These are phyloP conservation scores for Plemyria rubiginata DNA, from an alignment of 2,888 invertebrate genomes.

Conservation along the genomic window DNA sequence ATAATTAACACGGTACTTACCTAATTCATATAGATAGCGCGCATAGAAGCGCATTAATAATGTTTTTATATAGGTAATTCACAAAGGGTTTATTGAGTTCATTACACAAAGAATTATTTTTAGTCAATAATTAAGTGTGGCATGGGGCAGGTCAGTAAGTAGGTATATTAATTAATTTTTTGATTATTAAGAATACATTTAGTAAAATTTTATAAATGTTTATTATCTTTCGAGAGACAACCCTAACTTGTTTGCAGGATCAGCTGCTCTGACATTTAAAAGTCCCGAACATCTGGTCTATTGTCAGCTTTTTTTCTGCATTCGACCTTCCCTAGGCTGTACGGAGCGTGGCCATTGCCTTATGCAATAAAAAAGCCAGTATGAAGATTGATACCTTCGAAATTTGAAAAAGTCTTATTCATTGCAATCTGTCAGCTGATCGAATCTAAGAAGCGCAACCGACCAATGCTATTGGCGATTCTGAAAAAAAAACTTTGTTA, in stretches of 20 bases:
- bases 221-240: slow-evolving; percentile 33
- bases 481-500: slow-evolving; percentile 21
- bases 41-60: too few species aligned
- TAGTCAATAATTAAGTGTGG: too few species aligned
- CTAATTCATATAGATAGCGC: too few species aligned
- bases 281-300: slow-evolving; percentile 51
- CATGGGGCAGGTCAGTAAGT: too few species aligned
- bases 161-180: too few species aligned
- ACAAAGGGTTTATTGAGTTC: too few species aligned
- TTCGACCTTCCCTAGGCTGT: slow-evolving; percentile 48
- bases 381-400: slow-evolving; percentile 6
- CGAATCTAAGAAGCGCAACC: not conserved
- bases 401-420: slow-evolving; percentile 18
- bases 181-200: too few species aligned
- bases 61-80: too few species aligned
- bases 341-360: slow-evolving; percentile 28
- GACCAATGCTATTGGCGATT: not conserved
- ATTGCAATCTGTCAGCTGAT: slow-evolving; percentile 14
- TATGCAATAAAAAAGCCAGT: slow-evolving; percentile 23
- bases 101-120: too few species aligned
- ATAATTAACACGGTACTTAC: too few species aligned
- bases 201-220: not conserved
- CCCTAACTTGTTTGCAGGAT: slow-evolving; percentile 46
- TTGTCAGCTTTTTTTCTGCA: slow-evolving; percentile 43
- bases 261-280: slow-evolving; percentile 53